Evolutionary conservation across 37 sponge, comb jelly and placozoan species (phyloP).

Genomic region (Cliona cf. orientalis): DNA sequence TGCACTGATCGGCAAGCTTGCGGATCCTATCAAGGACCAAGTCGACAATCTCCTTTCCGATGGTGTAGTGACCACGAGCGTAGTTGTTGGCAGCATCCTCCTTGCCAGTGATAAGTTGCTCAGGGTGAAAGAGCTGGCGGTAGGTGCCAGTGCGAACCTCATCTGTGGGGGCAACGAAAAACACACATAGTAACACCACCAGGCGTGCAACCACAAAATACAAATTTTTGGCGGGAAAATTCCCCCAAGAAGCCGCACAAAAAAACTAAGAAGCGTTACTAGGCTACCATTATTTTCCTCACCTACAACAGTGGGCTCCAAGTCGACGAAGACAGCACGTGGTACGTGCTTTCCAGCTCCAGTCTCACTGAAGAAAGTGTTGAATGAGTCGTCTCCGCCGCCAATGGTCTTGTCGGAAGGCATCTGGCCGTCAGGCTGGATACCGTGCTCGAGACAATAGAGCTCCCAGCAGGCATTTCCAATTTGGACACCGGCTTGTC

Average conservation of each 20-base stretch:
- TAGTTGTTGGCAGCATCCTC: conserved; percentile 98
- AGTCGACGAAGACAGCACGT: conserved; percentile 94
- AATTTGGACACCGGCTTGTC: conserved; percentile 99
- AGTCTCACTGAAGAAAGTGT: conserved; percentile 99
- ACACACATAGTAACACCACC: too few relatives aligned
- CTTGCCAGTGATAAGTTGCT: conserved; percentile 91
- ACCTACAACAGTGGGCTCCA: conserved; percentile 98
- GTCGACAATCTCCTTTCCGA: conserved; percentile 93
- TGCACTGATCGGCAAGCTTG: conserved; percentile 95
- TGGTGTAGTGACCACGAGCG: conserved; percentile 96
- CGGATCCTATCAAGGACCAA: conserved; percentile 88
- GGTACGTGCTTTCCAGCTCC: conserved; percentile 99
- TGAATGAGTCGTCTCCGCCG: conserved; percentile 97
- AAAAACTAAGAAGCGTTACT: too few relatives aligned
- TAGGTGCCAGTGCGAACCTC: conserved; percentile 95
- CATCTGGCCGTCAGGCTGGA: conserved; percentile 99
- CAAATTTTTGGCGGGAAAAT: background rate
- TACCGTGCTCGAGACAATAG: conserved; percentile 99
- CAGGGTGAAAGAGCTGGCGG: conserved; percentile 94
- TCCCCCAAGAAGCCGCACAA: background rate
- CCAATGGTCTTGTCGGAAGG: conserved; percentile 98
- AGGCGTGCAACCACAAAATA: background rate
- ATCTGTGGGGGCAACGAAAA: conserved; percentile 44
- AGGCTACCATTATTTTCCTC: too few relatives aligned
- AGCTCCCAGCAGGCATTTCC: conserved; percentile 99